Evolutionary conservation across 1,140 invertebrate species (phyloP), one percentile per base, ranked within the genome.

Genomic region (Sarcophaga peregrina): DNA sequence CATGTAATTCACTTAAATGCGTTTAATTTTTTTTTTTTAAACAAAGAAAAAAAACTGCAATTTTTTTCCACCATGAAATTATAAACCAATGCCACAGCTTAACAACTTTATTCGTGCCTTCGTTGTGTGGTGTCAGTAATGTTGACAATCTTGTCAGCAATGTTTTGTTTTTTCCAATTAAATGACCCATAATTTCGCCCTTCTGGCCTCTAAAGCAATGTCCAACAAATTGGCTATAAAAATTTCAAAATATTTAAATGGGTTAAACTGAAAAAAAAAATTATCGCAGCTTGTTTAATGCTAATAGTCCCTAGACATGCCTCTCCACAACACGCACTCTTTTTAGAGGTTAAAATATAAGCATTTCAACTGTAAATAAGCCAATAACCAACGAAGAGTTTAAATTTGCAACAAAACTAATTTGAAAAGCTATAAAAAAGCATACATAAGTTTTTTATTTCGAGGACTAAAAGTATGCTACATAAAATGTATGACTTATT

Each of bases 1-100:
- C 62, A 68, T 68, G 20, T 25, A 68, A 17, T 68, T 68, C n/a
- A 68, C 17, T 68, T 68, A 68, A 68, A 68, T 25, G n/a, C 62
- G 62, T 68, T 68, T 68, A 68, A 20, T 68, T 68, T 52, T 1
- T 52, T 9, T 50, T 50, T 50, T 50, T 11, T 8, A 7, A 8
- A 7, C n/a, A 62, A 62, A 50, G 13, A 58, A 58, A 58, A 13
- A 58, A 58, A 58, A 58, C n/a, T 58, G 50, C 1, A 52, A 52
- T 52, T 10, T 52, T 9, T 52, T 8, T 8, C 48, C 13, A 1
- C 50, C 50, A 52, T 52, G 50, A 37, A 37, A 4, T 52, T 52
- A 10, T 52, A 10, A 52, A 13, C 54, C 7, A 7, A 20, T 9
- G 20, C 17, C 5, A 2, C 4, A 58, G 17, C 62, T 68, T 68